Evolutionary conservation across 2,888 invertebrate species (phyloP).

Genomic region (Laothoe populi): DNA sequence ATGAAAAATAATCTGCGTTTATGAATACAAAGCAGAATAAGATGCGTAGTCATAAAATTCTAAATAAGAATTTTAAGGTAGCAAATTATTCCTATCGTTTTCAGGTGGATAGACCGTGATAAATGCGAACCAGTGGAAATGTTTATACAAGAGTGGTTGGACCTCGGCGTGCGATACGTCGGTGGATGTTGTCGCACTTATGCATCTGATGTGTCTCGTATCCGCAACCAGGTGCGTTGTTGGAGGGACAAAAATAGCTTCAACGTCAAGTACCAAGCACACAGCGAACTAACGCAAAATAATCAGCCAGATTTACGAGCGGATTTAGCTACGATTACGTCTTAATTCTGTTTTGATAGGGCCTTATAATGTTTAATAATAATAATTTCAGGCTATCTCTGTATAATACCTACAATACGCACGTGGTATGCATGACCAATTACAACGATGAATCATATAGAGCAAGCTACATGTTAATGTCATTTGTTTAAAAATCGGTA

Average conservation of each 20-base stretch:
- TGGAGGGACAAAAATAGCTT: constrained; percentile 75
- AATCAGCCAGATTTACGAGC: not conserved
- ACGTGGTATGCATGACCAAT: too few species aligned
- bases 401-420: not conserved
- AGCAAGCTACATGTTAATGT: too few species aligned
- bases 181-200: constrained; percentile 97
- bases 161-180: constrained; percentile 92
- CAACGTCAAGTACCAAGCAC: constrained; percentile 2
- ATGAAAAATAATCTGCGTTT: too few species aligned
- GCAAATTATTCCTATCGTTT: constrained; percentile 32
- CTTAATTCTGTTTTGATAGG: not conserved
- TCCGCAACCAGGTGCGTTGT: constrained; percentile 86
- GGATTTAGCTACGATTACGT: not conserved
- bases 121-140: constrained; percentile 89
- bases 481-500: too few species aligned
- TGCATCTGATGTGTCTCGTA: constrained; percentile 91
- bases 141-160: constrained; percentile 92
- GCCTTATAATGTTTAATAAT: not conserved
- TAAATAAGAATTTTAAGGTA: too few species aligned
- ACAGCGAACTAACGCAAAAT: not conserved
- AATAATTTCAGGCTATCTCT: not conserved
- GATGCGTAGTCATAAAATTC: too few species aligned
- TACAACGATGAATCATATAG: too few species aligned
- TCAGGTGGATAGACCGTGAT: constrained; percentile 89
- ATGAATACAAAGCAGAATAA: too few species aligned